phyloP scores from a whole-genome alignment of 2,113 vertebrate genomes.

The Callopanchax toddi region DNA sequence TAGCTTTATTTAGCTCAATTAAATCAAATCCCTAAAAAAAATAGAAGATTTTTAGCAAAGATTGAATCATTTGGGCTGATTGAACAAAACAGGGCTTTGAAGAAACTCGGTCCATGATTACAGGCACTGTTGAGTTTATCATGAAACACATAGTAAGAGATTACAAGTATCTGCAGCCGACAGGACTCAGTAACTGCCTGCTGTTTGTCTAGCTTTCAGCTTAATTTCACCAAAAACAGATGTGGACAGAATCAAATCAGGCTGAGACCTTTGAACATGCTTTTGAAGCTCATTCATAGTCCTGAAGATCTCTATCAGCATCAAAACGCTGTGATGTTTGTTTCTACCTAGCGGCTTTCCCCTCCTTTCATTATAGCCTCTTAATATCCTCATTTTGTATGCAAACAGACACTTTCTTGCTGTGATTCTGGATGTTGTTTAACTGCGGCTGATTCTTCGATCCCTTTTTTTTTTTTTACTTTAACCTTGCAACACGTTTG shows the following conservation, averaged over 20 bases:
- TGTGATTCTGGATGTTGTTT: slow-evolving; percentile 19
- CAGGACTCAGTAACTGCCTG: slow-evolving; percentile 12
- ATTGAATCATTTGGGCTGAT: slow-evolving; percentile 23
- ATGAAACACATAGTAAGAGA: slow-evolving; percentile 19
- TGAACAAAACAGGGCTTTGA: slow-evolving; percentile 36
- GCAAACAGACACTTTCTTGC: slow-evolving; percentile 31
- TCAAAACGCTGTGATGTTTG: slow-evolving; percentile 60
- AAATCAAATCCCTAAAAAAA: neutral
- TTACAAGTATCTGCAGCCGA: slow-evolving; percentile 27
- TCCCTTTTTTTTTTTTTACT: neutral
- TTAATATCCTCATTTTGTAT: slow-evolving; percentile 17
- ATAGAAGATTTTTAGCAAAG: slow-evolving; percentile 8
- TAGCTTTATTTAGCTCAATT: slow-evolving; percentile 8
- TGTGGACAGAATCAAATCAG: slow-evolving; percentile 40
- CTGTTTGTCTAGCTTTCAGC: too few relatives aligned
- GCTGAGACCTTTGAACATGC: slow-evolving; percentile 39
- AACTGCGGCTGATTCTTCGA: neutral
- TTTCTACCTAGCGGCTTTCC: slow-evolving; percentile 40
- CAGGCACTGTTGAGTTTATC: slow-evolving; percentile 21
- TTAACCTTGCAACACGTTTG: slow-evolving; percentile 37
- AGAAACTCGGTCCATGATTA: slow-evolving; percentile 27
- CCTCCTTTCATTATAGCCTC: slow-evolving; percentile 33
- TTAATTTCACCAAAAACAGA: slow-evolving; percentile 47
- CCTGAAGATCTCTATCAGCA: slow-evolving; percentile 65
- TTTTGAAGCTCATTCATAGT: slow-evolving; percentile 30